These are phyloP conservation scores for Apocrypta bakeri DNA, from an alignment of 1,140 invertebrate genomes.

Conservation along the genomic window DNA sequence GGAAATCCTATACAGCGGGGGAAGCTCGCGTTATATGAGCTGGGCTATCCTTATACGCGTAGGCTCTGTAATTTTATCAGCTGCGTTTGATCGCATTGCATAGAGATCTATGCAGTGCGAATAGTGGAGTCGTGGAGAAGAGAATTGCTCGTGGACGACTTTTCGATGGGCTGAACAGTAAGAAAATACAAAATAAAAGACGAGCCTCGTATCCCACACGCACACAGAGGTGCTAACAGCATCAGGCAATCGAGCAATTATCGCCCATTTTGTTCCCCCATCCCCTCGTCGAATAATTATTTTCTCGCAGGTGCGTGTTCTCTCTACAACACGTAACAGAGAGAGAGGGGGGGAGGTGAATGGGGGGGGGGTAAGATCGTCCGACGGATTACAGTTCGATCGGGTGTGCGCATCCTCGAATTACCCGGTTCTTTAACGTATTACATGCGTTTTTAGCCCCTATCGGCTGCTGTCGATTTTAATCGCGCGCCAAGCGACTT, in stretches of 20 bases:
- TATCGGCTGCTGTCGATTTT: constrained; percentile 55
- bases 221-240: not conserved
- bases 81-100: not conserved
- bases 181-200: not conserved
- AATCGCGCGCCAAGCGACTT: constrained; percentile 52
- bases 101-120: too few relatives aligned
- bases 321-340: too few relatives aligned
- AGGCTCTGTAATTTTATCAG: not conserved
- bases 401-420: constrained; percentile 38
- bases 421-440: constrained; percentile 23
- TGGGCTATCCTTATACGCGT: not conserved
- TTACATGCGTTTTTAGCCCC: constrained; percentile 40
- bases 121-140: too few relatives aligned
- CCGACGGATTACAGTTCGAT: constrained; percentile 19
- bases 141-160: not conserved
- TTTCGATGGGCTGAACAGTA: not conserved
- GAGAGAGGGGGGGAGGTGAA: too few relatives aligned
- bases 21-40: not conserved
- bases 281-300: constrained; percentile 5
- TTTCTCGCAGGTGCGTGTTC: not conserved
- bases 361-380: too few relatives aligned
- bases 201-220: not conserved
- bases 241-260: constrained; percentile 2
- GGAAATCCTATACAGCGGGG: not conserved
- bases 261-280: not conserved